Evolutionary conservation across 2,888 invertebrate species (phyloP).

Genomic region (Brenthis ino): DNA sequence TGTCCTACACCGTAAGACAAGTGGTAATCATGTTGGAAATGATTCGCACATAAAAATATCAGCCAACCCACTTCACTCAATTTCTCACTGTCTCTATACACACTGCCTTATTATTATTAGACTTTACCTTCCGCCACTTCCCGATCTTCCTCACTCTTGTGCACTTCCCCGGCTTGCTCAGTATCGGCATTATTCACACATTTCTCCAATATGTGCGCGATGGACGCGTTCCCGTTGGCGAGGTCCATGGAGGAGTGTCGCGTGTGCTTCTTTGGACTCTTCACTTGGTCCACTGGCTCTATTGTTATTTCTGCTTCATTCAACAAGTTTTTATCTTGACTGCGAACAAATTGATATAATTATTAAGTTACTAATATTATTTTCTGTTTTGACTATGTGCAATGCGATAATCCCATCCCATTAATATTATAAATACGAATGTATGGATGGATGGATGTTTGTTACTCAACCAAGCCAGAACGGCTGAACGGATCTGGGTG

Average conservation of each 20-base stretch:
- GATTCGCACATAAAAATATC: not conserved
- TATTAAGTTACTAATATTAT: not conserved
- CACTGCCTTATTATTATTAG: too few relatives aligned
- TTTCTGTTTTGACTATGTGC: too few relatives aligned
- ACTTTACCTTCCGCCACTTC: slow-evolving; percentile 26
- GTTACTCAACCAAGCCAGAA: too few relatives aligned
- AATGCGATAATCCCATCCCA: too few relatives aligned
- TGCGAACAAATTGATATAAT: slow-evolving; percentile 40
- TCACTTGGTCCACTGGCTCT: slow-evolving; percentile 61
- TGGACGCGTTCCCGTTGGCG: slow-evolving; percentile 66
- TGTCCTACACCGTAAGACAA: too few relatives aligned
- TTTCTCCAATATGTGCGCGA: slow-evolving; percentile 74
- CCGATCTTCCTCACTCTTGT: slow-evolving; percentile 43
- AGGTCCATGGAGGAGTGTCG: slow-evolving; percentile 79
- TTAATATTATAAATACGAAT: too few relatives aligned
- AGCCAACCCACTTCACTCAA: not conserved
- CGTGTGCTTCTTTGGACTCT: slow-evolving; percentile 68
- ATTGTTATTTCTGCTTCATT: slow-evolving; percentile 76
- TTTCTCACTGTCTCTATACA: not conserved
- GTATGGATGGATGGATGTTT: too few relatives aligned
- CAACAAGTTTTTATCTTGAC: slow-evolving; percentile 70
- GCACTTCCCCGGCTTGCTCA: slow-evolving; percentile 39
- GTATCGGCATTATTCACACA: slow-evolving; percentile 58
- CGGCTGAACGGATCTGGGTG: too few relatives aligned
- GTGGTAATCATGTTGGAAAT: too few relatives aligned